These are phyloP conservation scores for Collichthys lucidus DNA, from an alignment of 2,113 vertebrate genomes.

Conservation along the genomic window DNA sequence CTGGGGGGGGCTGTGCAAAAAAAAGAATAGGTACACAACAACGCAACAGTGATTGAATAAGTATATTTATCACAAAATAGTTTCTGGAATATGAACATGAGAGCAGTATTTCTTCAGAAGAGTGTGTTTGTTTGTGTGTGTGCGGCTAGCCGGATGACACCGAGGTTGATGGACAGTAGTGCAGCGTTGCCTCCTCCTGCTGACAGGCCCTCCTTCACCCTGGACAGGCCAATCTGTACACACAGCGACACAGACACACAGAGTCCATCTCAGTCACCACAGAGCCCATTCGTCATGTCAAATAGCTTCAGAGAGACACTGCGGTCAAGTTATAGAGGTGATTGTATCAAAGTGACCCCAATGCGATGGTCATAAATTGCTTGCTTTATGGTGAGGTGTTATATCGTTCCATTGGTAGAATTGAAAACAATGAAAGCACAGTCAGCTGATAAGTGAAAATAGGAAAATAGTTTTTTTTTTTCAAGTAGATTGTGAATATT, in stretches of 20 bases:
- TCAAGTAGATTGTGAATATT: background rate
- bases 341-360: slow-evolving; percentile 74
- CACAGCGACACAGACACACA: slow-evolving; percentile 70
- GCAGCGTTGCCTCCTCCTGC: slow-evolving; percentile 55
- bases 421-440: slow-evolving; percentile 28
- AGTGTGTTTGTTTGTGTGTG: background rate
- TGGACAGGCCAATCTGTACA: slow-evolving; percentile 79
- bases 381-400: slow-evolving; percentile 42
- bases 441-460: background rate
- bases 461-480: background rate
- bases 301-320: slow-evolving; percentile 59
- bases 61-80: slow-evolving; percentile 48
- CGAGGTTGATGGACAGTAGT: slow-evolving; percentile 67
- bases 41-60: slow-evolving; percentile 1
- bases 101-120: background rate
- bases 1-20: background rate
- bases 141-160: slow-evolving; percentile 44
- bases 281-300: slow-evolving; percentile 75
- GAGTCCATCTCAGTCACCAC: slow-evolving; percentile 65
- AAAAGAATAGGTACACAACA: slow-evolving; percentile 27
- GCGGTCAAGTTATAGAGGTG: slow-evolving; percentile 71
- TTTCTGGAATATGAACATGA: slow-evolving; percentile 6
- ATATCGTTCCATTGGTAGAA: slow-evolving; percentile 36
- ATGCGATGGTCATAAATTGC: slow-evolving; percentile 68
- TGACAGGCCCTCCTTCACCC: slow-evolving; percentile 75